These are phyloP conservation scores for Cygnus buccinator DNA, from an alignment of 2,113 vertebrate species.

Conservation along the genomic window DNA sequence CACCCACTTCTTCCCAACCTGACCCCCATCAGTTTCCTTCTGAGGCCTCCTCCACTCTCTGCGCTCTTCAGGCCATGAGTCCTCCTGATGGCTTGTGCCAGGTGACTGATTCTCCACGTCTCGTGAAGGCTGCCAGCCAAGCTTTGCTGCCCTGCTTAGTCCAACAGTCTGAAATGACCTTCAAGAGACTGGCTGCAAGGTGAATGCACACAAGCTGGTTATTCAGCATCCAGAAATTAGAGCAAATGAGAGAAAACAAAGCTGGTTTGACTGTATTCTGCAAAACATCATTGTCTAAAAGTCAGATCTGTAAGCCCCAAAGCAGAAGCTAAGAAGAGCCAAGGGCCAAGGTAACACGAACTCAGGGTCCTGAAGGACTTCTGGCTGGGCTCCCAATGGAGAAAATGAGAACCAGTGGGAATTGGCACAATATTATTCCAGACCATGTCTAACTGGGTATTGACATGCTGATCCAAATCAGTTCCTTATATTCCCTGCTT, in stretches of 20 bases:
- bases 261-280: background rate
- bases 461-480: background rate
- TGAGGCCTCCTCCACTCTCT: background rate
- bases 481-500: background rate
- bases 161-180: constrained; percentile 1
- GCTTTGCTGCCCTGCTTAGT: background rate
- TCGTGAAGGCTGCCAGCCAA: background rate
- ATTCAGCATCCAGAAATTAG: background rate
- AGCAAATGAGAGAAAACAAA: background rate
- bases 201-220: constrained; percentile 3
- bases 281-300: background rate
- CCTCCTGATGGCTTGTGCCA: background rate
- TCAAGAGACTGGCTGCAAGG: background rate
- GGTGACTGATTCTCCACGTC: background rate
- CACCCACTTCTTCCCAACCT: background rate
- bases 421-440: background rate
- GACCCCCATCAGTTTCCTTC: background rate
- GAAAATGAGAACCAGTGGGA: background rate
- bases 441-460: background rate
- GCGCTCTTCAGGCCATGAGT: background rate
- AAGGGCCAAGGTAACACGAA: background rate
- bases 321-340: background rate
- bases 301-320: background rate
- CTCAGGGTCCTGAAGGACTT: background rate
- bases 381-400: background rate